Percentiles rank a stretch among this genome's conserved stretches.
Evolutionary conservation across 2,888 invertebrate genomes (phyloP).

Genomic region (Scaptomyza reducta): DNA sequence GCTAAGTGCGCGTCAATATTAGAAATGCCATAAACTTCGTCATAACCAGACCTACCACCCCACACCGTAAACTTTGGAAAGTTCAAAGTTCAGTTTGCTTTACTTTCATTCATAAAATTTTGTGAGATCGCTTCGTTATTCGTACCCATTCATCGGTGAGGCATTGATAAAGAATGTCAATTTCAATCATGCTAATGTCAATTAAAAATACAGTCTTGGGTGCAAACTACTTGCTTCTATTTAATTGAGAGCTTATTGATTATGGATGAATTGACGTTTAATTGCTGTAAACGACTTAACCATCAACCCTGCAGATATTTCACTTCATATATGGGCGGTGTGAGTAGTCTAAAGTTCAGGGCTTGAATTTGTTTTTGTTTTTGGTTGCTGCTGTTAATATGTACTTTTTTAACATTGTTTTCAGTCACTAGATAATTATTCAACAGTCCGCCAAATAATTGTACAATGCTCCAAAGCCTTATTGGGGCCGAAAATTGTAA

Average conservation of each 20-base stretch:
- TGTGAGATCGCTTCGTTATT: conserved; percentile 13
- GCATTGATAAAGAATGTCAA: conserved; percentile 39
- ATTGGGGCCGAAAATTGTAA: conserved; percentile 11
- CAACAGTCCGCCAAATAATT: neutral
- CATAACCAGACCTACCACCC: neutral
- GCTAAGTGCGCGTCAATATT: conserved; percentile 26
- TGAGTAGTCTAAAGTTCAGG: conserved; percentile 8
- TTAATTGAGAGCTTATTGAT: conserved; percentile 34
- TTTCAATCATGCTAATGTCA: conserved; percentile 15
- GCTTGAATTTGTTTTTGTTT: neutral
- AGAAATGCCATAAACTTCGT: conserved; percentile 9
- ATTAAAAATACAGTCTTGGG: conserved; percentile 25
- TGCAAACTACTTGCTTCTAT: conserved; percentile 33
- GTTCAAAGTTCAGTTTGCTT: conserved; percentile 34
- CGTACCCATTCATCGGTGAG: conserved; percentile 3
- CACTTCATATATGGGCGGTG: neutral
- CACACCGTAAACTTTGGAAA: neutral
- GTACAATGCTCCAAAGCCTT: conserved; percentile 4
- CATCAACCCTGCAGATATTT: neutral
- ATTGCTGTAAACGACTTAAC: conserved; percentile 10
- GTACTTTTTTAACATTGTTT: neutral
- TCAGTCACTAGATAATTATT: neutral
- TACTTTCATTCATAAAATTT: conserved; percentile 46
- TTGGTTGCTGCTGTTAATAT: neutral
- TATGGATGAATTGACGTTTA: conserved; percentile 11